Conservation (phyloP, 2,888 invertebrate species). For the Synergus gifuensis region DNA sequence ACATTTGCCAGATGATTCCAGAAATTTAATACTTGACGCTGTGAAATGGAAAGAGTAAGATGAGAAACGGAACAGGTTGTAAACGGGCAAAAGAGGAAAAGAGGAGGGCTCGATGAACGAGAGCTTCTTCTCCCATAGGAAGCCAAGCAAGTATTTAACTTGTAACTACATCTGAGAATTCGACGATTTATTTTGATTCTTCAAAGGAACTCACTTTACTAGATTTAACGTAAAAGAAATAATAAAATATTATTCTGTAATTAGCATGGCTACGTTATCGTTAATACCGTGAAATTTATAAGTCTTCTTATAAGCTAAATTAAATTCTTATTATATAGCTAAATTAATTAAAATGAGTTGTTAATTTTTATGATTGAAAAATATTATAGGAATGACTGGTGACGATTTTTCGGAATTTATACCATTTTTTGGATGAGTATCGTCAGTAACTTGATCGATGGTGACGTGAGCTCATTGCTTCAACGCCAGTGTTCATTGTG, state of each 20-base stretch:
- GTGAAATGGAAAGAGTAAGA: conserved; percentile 29
- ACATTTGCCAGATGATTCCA: conserved; percentile 58
- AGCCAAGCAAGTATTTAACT: conserved; percentile 38
- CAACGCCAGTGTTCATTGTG: conserved; percentile 24
- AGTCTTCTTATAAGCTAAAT: neutral
- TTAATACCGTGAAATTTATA: neutral
- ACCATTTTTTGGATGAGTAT: conserved; percentile 8
- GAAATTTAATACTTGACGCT: conserved; percentile 50
- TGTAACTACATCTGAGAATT: conserved; percentile 29
- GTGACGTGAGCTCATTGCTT: conserved; percentile 16
- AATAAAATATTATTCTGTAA: neutral
- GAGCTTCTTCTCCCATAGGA: conserved; percentile 22
- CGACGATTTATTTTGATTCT: conserved; percentile 1
- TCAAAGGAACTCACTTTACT: neutral
- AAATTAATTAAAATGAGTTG: neutral
- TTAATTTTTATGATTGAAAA: neutral
- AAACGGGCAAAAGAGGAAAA: conserved; percentile 17
- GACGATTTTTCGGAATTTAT: neutral
- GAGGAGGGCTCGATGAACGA: neutral
- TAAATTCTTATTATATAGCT: neutral
- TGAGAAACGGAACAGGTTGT: conserved; percentile 38
- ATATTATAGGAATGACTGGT: neutral
- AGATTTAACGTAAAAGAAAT: neutral
- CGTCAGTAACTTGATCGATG: conserved; percentile 18
- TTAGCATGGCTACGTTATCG: no score